Evolutionary conservation across 2,888 invertebrate species (phyloP).

Genomic region (Salpingus planirostris): DNA sequence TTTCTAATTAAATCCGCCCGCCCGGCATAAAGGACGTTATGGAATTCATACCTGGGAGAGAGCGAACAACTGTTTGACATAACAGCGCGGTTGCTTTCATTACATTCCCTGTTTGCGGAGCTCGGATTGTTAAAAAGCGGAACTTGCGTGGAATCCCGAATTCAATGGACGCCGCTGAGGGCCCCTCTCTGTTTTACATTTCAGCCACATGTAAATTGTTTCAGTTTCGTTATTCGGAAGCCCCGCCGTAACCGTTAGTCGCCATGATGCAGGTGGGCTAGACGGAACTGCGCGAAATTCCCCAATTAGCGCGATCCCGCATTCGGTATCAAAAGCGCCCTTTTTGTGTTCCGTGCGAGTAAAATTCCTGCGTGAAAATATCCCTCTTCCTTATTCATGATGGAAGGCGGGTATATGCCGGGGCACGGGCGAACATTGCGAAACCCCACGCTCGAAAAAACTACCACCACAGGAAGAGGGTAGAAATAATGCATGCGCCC

Average conservation of each 20-base stretch:
- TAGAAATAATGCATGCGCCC: conserved; percentile 14
- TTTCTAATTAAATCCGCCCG: conserved; percentile 38
- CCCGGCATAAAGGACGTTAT: conserved; percentile 35
- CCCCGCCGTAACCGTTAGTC: too few species aligned
- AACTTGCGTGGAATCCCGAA: conserved; percentile 27
- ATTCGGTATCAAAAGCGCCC: conserved; percentile 6
- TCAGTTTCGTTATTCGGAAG: too few species aligned
- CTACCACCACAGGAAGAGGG: conserved; percentile 14
- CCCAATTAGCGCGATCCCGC: too few species aligned
- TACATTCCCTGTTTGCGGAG: conserved; percentile 34
- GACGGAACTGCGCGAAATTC: too few species aligned
- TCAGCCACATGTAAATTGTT: too few species aligned
- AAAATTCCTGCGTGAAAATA: conserved; percentile 7
- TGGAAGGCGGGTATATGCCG: not conserved
- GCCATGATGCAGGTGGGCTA: too few species aligned
- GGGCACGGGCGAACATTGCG: not conserved
- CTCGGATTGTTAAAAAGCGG: conserved; percentile 35
- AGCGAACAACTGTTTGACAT: conserved; percentile 39
- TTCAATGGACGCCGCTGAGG: conserved; percentile 16
- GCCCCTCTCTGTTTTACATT: not conserved
- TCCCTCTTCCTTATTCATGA: not conserved
- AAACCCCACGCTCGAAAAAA: not conserved
- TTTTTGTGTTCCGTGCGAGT: too few species aligned
- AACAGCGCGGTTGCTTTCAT: conserved; percentile 35
- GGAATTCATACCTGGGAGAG: conserved; percentile 40